These are phyloP conservation scores for Himalopsyche japonica DNA, from an alignment of 2,888 invertebrate species.

Conservation along the genomic window DNA sequence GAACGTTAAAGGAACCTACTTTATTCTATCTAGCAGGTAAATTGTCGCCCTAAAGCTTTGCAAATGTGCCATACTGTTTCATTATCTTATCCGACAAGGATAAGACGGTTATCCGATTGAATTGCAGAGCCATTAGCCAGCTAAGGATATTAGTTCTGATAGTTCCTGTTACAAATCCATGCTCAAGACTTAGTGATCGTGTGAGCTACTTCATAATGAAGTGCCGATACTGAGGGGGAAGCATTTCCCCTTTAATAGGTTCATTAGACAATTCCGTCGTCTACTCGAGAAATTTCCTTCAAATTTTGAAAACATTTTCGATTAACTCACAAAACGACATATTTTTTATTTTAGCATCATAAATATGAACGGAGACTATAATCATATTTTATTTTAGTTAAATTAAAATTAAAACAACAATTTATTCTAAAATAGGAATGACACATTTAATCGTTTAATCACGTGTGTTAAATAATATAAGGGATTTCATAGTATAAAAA, in stretches of 20 bases:
- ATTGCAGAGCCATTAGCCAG: slow-evolving; percentile 22
- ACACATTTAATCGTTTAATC: too few relatives aligned
- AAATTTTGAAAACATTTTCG: too few relatives aligned
- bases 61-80: background rate
- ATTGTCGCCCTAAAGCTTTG: background rate
- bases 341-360: too few relatives aligned
- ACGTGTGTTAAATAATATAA: too few relatives aligned
- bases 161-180: slow-evolving; percentile 22
- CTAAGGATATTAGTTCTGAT: slow-evolving; percentile 24
- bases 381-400: too few relatives aligned
- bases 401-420: too few relatives aligned
- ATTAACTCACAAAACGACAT: too few relatives aligned
- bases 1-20: background rate
- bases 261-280: background rate
- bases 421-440: too few relatives aligned
- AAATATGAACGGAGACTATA: too few relatives aligned
- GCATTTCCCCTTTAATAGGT: background rate
- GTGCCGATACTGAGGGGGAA: slow-evolving; percentile 16
- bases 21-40: background rate
- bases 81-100: slow-evolving; percentile 11
- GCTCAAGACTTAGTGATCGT: slow-evolving; percentile 11
- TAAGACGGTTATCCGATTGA: slow-evolving; percentile 34
- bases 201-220: slow-evolving; percentile 18
- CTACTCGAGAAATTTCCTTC: background rate
- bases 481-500: too few relatives aligned